Percentiles rank a stretch among this genome's conserved stretches.
Evolutionary conservation across 1,140 invertebrate species (phyloP).

Genomic region (Philaenus spumarius): DNA sequence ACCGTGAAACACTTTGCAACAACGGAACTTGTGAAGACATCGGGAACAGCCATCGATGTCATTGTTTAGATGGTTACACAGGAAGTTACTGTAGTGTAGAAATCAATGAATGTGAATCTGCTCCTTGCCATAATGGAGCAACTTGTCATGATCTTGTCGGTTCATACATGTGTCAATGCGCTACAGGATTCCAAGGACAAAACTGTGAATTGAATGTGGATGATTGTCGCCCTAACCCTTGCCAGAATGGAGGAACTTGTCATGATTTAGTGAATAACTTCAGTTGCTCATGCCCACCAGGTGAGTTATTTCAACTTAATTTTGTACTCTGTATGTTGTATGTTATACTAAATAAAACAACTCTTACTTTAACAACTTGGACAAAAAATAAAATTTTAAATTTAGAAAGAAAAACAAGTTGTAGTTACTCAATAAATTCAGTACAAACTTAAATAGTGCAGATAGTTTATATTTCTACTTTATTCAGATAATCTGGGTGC

Average conservation of each 20-base stretch:
- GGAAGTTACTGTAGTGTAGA: conserved; percentile 87
- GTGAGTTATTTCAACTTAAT: conserved; percentile 34
- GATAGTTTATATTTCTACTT: no score
- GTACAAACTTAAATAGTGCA: no score
- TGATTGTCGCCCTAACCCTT: conserved; percentile 84
- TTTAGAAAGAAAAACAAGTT: no score
- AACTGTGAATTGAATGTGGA: conserved; percentile 92
- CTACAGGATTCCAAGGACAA: conserved; percentile 84
- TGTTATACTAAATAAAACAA: no score
- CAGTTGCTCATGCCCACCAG: conserved; percentile 87
- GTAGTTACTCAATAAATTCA: no score
- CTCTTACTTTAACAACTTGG: background rate
- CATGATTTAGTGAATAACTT: conserved; percentile 83
- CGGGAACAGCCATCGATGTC: conserved; percentile 82
- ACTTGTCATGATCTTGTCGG: conserved; percentile 78
- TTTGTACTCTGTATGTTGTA: no score
- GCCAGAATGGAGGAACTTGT: conserved; percentile 87
- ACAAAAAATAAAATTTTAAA: background rate
- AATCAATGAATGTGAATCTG: conserved; percentile 81
- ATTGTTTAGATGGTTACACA: conserved; percentile 78
- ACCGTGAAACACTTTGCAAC: conserved; percentile 71
- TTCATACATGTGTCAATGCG: conserved; percentile 78
- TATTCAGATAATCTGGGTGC: no score
- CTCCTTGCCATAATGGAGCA: conserved; percentile 85
- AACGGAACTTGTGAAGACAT: conserved; percentile 88